A percentile compares a stretch with the other conserved stretches of the same genome.
Conservation (phyloP, 2,797 vertebrate species). For the Coilia nasus region DNA sequence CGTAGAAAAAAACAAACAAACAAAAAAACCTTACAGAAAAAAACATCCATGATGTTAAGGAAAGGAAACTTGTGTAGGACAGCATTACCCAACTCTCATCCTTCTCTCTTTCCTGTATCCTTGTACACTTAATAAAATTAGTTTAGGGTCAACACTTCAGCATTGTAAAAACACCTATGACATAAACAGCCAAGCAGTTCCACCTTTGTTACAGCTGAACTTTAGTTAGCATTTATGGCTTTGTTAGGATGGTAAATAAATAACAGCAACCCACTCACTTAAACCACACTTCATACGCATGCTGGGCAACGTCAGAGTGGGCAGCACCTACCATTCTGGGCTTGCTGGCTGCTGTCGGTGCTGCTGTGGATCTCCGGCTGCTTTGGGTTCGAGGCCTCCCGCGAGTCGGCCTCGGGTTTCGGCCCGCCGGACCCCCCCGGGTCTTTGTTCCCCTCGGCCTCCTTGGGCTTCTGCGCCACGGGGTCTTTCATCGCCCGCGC, state of each 20-base stretch:
- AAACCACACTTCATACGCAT: background rate
- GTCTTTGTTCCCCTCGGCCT: constrained; percentile 63
- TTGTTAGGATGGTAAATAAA: background rate
- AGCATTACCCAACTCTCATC: background rate
- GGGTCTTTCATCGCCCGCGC: constrained; percentile 52
- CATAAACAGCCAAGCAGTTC: background rate
- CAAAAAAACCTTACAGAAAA: background rate
- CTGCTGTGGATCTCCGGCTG: constrained; percentile 40
- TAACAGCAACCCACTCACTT: background rate
- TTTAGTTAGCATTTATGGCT: background rate
- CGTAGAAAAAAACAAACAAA: background rate
- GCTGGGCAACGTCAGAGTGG: background rate
- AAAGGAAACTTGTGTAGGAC: background rate
- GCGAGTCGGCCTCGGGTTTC: constrained; percentile 1
- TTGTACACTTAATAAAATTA: no score
- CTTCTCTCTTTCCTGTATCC: no score
- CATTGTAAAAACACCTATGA: background rate
- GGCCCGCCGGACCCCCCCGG: constrained; percentile 51
- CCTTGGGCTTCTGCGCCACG: constrained; percentile 57
- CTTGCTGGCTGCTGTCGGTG: constrained; percentile 62
- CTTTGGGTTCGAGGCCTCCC: constrained; percentile 35
- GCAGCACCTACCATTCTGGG: constrained; percentile 72
- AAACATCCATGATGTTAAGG: background rate
- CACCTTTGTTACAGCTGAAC: background rate
- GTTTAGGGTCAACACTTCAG: background rate